phyloP scores from a whole-genome alignment of 2,888 invertebrate species.

The Callinectes sapidus region DNA sequence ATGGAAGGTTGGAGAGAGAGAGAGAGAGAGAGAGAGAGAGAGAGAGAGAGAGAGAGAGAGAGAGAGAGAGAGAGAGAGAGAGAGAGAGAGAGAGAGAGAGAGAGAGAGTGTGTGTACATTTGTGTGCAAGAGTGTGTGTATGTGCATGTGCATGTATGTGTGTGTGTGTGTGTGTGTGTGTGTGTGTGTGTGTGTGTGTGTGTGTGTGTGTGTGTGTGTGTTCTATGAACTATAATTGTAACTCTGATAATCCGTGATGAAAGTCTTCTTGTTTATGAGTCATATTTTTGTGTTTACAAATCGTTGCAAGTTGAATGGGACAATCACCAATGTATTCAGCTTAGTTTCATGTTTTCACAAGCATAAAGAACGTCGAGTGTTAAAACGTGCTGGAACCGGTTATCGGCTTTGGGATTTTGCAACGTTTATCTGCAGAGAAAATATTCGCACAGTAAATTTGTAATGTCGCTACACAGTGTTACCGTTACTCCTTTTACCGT shows the following conservation, averaged over 20 bases:
- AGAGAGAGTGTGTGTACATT: not conserved
- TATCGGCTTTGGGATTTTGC: not conserved
- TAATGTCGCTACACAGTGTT: not conserved
- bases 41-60: not conserved
- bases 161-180: not conserved
- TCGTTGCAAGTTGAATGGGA: not conserved
- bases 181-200: not conserved
- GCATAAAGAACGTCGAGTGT: not conserved
- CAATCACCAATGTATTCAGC: not conserved
- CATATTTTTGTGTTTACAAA: too few species aligned
- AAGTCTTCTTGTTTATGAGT: not conserved
- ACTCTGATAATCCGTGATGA: not conserved
- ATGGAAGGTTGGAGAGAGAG: not conserved
- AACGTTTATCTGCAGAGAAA: not conserved
- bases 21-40: not conserved
- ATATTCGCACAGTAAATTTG: not conserved
- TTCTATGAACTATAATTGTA: not conserved
- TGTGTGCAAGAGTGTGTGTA: not conserved
- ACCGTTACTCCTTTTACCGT: not conserved
- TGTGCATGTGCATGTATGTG: too few species aligned
- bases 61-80: not conserved
- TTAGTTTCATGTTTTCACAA: not conserved
- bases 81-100: not conserved
- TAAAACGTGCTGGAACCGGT: not conserved
- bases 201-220: not conserved